Base-by-base conservation (phyloP, 2,797 vertebrate genomes). In the Ctenopoma kingsleyae region DNA sequence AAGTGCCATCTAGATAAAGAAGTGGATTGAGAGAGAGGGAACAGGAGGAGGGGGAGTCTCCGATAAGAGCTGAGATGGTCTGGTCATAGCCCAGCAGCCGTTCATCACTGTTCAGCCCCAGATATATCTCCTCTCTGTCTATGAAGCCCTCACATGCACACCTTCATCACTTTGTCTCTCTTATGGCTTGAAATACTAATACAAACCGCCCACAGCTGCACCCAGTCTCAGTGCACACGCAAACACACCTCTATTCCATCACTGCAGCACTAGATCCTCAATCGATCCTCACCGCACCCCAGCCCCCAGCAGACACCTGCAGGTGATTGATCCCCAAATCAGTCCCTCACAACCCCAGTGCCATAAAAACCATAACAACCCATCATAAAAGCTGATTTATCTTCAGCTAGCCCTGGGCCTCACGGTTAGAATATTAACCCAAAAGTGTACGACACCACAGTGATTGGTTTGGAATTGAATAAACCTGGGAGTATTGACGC, bases 341-440 rank as follows among this genome's bases (percentile, higher is more conserved):
- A 94, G 92, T 90, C 85, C 89, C 87, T 91, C 91, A 88, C 91
- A 92, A 91, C 89, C 89, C 89, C 91, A 71, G 87, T 68, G 91
- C 92, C 76, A 89, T 95, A 94, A 94, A 95, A 95, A 92, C 87
- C 90, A 93, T 92, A 94, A 94, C 93, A 93, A 90, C 89, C 89
- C 92, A 92, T 94, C 94, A 94, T 95, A 95, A 95, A 95, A 94
- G 88, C 83, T 92, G 94, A 95, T 95, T 94, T 95, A 95, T 94
- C 92, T 85, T 74, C 67, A 77, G 71, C 84, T 66, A 63, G 81
- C 85, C 72, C 78, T 44, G 69, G 83, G 86, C 89, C 83, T 74
- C 87, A 74, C 83, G 59, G 89, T 91, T 90, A 88, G 91, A 92
- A 91, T 92, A 93, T 93, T 91, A 93, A 90, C 93, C 93, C 92